A percentile compares a stretch with the other conserved stretches of the same genome.
Conservation (phyloP, 2,797 vertebrate species). For the Darevskia nairensis region DNA sequence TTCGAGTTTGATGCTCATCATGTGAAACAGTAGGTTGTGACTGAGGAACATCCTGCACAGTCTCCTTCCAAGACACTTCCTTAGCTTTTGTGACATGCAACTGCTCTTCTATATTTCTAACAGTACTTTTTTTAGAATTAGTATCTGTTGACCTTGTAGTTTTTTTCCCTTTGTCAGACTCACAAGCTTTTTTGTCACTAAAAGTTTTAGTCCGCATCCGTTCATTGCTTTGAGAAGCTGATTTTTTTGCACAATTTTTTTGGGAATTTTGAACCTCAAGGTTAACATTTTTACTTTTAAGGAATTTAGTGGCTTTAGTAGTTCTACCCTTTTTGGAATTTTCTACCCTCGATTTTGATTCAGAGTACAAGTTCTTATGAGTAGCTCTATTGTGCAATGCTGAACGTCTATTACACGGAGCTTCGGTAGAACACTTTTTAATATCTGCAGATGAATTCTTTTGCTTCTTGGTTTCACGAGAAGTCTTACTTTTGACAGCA, state of each 20-base stretch:
- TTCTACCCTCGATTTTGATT: slow-evolving; percentile 61
- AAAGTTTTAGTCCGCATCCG: slow-evolving; percentile 60
- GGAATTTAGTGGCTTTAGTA: slow-evolving; percentile 48
- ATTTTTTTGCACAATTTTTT: slow-evolving; percentile 52
- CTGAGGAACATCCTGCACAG: slow-evolving; percentile 56
- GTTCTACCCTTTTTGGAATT: slow-evolving; percentile 58
- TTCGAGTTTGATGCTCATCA: slow-evolving; percentile 68
- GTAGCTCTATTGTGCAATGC: slow-evolving; percentile 20
- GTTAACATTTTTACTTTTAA: slow-evolving; percentile 43
- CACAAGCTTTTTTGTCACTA: slow-evolving; percentile 54
- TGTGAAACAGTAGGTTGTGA: slow-evolving; percentile 27
- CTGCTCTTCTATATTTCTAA: slow-evolving; percentile 63
- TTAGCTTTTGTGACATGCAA: slow-evolving; percentile 66
- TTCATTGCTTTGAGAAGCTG: slow-evolving; percentile 54
- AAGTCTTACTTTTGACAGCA: slow-evolving; percentile 50
- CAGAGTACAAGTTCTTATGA: slow-evolving; percentile 39
- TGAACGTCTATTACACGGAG: slow-evolving; percentile 50
- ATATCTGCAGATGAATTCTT: slow-evolving; percentile 41
- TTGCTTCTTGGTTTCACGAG: slow-evolving; percentile 58
- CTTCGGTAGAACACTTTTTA: slow-evolving; percentile 43
- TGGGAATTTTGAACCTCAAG: slow-evolving; percentile 54
- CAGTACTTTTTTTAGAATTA: slow-evolving; percentile 49
- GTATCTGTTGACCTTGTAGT: slow-evolving; percentile 69
- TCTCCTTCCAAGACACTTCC: slow-evolving; percentile 69
- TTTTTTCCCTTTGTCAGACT: slow-evolving; percentile 68